These are phyloP conservation scores for Steinernema scapterisci DNA, from an alignment of 2,888 invertebrate genomes.

Conservation along the genomic window DNA sequence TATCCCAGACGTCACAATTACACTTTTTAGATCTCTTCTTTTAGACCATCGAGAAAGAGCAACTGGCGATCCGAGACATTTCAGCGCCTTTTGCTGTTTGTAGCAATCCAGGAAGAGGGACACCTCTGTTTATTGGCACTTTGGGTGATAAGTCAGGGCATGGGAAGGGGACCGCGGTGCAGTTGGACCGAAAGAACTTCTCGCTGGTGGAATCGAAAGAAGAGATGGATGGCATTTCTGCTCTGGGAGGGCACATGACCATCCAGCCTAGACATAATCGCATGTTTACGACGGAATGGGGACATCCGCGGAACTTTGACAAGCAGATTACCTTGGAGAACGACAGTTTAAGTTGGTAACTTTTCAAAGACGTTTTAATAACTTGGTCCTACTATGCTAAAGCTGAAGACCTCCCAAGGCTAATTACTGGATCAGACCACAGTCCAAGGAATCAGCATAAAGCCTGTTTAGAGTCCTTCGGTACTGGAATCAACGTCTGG, in stretches of 20 bases:
- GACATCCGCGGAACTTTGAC: constrained; percentile 75
- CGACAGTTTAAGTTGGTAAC: constrained; percentile 21
- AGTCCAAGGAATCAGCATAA: no score
- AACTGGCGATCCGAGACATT: constrained; percentile 44
- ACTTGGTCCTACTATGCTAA: no score
- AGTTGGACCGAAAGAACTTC: constrained; percentile 82
- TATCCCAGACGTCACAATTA: neutral
- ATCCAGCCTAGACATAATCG: constrained; percentile 84
- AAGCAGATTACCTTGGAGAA: neutral
- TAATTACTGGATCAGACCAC: no score
- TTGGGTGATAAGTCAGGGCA: constrained; percentile 86
- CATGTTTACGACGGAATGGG: constrained; percentile 92
- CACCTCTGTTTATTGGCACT: constrained; percentile 82
- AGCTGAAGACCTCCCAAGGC: no score
- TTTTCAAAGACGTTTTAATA: neutral
- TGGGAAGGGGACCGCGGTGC: constrained; percentile 82
- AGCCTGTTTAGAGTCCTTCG: constrained; percentile 1
- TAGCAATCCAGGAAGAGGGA: constrained; percentile 49
- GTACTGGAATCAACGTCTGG: constrained; percentile 18
- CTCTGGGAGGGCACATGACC: constrained; percentile 54
- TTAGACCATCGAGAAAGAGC: constrained; percentile 46
- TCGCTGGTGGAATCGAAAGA: constrained; percentile 72
- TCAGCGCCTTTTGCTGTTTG: constrained; percentile 50
- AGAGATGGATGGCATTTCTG: neutral
- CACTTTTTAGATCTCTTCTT: neutral